Base-by-base conservation (phyloP, 2,113 vertebrate genomes). In the Dipodomys spectabilis region DNA sequence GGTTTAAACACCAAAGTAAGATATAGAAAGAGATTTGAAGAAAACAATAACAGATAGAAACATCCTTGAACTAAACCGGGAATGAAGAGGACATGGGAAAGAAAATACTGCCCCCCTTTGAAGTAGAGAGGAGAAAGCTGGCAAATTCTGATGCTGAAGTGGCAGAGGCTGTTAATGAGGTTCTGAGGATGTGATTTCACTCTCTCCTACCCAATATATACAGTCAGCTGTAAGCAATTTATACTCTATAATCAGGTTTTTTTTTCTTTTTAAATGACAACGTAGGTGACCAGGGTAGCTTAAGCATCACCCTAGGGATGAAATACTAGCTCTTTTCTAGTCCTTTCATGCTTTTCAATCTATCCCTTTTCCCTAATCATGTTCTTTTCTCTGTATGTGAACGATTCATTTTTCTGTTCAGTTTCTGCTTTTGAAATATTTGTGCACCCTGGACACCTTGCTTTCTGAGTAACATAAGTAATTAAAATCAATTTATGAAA, bases 71-170 rank as follows among this genome's bases (percentile, higher is more conserved):
- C 88, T 28, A 75, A 74, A 96, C 57, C 79, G 85, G 92, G 39
- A 90, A 88, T 85, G 78, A 85, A 77, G 72, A 94, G 87, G 94
- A 90, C 35, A 22, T 62, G 82, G 90, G 10, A 96, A 94, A 95
- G 10, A 96, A 94, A 95, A 94, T 77, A 77, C 94, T 97, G 97
- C 95, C 95, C 92, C 82, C 94, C 95, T 96, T 96, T 95, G 93
- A 95, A 93, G 93, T 88, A 75, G 49, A 90, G 39, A 88, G 85
- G 75, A 44, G 82, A 88, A 82, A 87, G 88, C 92, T 30, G 49
- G 74, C 89, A 90, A 85, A 88, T 23, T 65, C 86, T 68, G 80
- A 39, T 1, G 6, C 62, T 69, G 16, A 62, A 73, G 60, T 88
- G 69, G 45, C 85, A 49, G 92, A 90, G 79, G 49, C 82, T 80